Percentiles rank a stretch among this genome's conserved stretches.
phyloP scores from a whole-genome alignment of 2,888 invertebrate species.

The Apocheima hispidaria region DNA sequence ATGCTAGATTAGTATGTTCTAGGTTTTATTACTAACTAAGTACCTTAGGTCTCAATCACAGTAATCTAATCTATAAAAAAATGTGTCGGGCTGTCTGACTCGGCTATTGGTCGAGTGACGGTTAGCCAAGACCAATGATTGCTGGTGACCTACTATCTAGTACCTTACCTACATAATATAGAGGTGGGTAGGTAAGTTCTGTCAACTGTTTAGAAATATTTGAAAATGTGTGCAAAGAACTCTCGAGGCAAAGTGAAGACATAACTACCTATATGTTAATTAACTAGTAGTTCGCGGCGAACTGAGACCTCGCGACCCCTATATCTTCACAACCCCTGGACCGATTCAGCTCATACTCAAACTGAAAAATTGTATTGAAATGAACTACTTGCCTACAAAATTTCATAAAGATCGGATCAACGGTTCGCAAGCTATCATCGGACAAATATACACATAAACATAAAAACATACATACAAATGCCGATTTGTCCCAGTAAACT shows the following conservation, averaged over 20 bases:
- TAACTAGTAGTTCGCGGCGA: too few species aligned
- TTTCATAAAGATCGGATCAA: too few species aligned
- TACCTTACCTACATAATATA: neutral
- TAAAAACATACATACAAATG: too few species aligned
- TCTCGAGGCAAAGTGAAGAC: slow-evolving; percentile 7
- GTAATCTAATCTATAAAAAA: neutral
- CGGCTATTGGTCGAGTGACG: slow-evolving; percentile 4
- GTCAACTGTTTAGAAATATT: slow-evolving; percentile 8
- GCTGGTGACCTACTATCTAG: slow-evolving; percentile 9
- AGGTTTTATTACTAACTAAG: neutral
- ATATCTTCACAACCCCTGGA: too few species aligned
- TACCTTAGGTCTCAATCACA: neutral
- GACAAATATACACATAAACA: too few species aligned
- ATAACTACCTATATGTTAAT: neutral
- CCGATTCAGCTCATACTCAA: too few species aligned
- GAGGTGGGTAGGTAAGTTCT: neutral
- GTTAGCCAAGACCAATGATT: slow-evolving; percentile 6
- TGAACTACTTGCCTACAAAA: too few species aligned
- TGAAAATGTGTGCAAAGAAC: neutral
- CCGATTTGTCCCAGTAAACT: too few species aligned
- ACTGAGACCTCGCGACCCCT: too few species aligned
- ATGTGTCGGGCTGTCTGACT: neutral
- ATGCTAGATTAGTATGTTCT: neutral
- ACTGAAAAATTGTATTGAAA: too few species aligned
- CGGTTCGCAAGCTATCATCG: too few species aligned